Evolutionary conservation across 2,888 invertebrate species (phyloP).

Genomic region (Zygogramma bicolorata): DNA sequence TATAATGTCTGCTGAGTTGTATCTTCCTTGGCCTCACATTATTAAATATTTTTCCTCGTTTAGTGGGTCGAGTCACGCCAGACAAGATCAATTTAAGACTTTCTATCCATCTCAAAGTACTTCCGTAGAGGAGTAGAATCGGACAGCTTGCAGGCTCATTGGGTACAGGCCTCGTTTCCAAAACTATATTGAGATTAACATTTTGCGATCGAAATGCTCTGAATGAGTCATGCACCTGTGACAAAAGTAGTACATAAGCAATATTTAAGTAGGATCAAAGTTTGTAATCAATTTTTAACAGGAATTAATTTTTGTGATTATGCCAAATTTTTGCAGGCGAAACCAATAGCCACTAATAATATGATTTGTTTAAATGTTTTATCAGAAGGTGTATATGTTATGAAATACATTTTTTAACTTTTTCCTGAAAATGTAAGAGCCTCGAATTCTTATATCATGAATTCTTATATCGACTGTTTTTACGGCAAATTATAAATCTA

Average conservation of each 20-base stretch:
- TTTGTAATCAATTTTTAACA: not conserved
- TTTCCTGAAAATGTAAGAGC: too few relatives aligned
- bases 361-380: too few relatives aligned
- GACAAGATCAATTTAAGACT: constrained; percentile 93
- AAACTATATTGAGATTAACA: constrained; percentile 80
- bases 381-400: too few relatives aligned
- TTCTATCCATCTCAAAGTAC: constrained; percentile 96
- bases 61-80: constrained; percentile 93
- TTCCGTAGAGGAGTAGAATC: constrained; percentile 88
- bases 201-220: constrained; percentile 93
- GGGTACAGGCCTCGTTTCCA: constrained; percentile 79
- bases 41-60: constrained; percentile 89
- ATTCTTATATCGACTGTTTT: too few relatives aligned
- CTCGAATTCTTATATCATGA: too few relatives aligned
- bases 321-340: too few relatives aligned
- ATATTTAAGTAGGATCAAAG: not conserved
- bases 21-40: constrained; percentile 88
- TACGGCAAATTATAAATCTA: too few relatives aligned
- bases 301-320: not conserved
- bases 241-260: constrained; percentile 31
- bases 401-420: too few relatives aligned
- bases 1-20: constrained; percentile 93
- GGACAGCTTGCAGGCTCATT: constrained; percentile 70
- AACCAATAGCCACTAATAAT: too few relatives aligned
- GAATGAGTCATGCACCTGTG: constrained; percentile 92